These are phyloP conservation scores for Griposia aprilina DNA, from an alignment of 2,888 invertebrate genomes.

Conservation along the genomic window DNA sequence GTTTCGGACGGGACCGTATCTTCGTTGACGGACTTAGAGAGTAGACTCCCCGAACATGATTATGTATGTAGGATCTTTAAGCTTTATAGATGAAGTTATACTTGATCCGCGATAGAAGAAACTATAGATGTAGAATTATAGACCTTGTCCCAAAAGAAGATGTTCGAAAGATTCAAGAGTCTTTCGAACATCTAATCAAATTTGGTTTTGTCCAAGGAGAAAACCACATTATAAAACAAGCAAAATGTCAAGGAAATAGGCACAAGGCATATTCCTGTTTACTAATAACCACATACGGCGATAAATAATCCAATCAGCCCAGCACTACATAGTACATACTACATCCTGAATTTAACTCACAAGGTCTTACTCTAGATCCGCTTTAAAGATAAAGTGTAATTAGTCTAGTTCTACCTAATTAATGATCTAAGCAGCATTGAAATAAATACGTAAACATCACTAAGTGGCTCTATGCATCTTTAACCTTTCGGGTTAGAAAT, in stretches of 20 bases:
- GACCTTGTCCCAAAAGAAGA: too few species aligned
- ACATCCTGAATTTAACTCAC: neutral
- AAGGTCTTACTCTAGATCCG: constrained; percentile 26
- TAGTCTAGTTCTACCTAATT: constrained; percentile 46
- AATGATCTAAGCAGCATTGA: constrained; percentile 23
- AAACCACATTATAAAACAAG: neutral
- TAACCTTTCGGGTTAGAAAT: constrained; percentile 31
- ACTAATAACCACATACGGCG: neutral
- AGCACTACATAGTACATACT: neutral
- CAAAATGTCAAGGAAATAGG: neutral
- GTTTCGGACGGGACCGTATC: too few species aligned
- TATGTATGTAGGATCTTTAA: neutral
- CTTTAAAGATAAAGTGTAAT: constrained; percentile 14
- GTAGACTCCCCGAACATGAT: too few species aligned
- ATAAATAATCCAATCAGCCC: neutral
- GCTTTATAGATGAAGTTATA: neutral
- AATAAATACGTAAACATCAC: constrained; percentile 26
- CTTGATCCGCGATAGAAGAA: neutral
- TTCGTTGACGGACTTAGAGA: too few species aligned
- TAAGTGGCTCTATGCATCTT: neutral
- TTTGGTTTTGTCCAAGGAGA: too few species aligned
- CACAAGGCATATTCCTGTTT: neutral
- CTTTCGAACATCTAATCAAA: too few species aligned
- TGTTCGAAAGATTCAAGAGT: neutral
- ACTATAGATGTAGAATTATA: neutral